Percentiles rank a stretch among this genome's conserved stretches.
phyloP scores from a whole-genome alignment of 2,888 invertebrate genomes.

The Malthinus flaveolus region DNA sequence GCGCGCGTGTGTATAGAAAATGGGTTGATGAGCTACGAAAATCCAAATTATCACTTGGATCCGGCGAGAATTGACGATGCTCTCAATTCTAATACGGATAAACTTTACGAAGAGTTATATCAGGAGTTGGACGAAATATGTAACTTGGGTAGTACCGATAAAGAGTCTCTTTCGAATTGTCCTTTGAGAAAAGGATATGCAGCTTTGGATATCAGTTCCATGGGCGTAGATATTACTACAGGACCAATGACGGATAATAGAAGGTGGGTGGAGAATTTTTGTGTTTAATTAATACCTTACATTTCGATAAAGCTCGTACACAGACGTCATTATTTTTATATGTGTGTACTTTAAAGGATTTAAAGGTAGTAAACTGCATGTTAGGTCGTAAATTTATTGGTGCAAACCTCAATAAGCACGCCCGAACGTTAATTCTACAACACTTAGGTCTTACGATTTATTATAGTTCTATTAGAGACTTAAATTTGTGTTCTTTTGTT shows the following conservation, averaged over 20 bases:
- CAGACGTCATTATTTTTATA: no score
- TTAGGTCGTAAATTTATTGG: no score
- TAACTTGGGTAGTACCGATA: conserved; percentile 58
- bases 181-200: conserved; percentile 67
- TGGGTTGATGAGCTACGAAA: conserved; percentile 88
- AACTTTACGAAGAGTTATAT: conserved; percentile 73
- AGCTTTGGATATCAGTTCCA: conserved; percentile 67
- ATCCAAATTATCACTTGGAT: conserved; percentile 87
- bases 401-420: no score
- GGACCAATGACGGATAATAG: conserved; percentile 61
- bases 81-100: conserved; percentile 66
- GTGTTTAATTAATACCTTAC: neutral
- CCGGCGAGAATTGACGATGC: conserved; percentile 78
- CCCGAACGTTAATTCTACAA: no score
- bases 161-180: conserved; percentile 59
- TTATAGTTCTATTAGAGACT: no score
- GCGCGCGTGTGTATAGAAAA: conserved; percentile 69
- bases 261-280: conserved; percentile 53
- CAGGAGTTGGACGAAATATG: conserved; percentile 63
- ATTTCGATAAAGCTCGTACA: neutral
- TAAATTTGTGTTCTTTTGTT: no score
- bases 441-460: no score
- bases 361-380: no score
- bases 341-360: no score
- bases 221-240: conserved; percentile 70